Conservation (phyloP, 2,888 invertebrate genomes). For the Cerastis rubricosa region DNA sequence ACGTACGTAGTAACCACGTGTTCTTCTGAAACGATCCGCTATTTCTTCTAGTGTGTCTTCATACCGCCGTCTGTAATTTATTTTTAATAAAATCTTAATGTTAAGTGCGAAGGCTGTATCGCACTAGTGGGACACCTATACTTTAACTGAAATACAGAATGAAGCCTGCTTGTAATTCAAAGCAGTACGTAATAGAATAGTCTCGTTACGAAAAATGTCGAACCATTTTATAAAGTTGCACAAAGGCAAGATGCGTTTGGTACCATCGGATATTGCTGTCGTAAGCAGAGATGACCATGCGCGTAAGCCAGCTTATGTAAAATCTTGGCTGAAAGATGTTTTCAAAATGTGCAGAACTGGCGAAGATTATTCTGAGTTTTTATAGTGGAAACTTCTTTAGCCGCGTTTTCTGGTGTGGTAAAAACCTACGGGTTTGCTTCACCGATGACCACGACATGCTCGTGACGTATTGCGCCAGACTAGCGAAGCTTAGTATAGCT, state of each 20-base stretch:
- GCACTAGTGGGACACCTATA: too few species aligned
- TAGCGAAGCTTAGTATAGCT: too few species aligned
- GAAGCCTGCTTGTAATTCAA: background rate
- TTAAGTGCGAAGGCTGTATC: background rate
- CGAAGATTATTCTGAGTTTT: background rate
- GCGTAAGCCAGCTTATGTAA: background rate
- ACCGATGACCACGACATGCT: too few species aligned
- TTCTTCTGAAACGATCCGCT: conserved; percentile 78
- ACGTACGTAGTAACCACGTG: conserved; percentile 80
- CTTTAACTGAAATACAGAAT: background rate
- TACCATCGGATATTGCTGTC: conserved; percentile 29
- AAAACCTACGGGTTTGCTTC: too few species aligned
- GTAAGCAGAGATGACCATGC: background rate
- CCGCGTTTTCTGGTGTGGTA: too few species aligned
- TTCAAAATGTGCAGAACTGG: background rate
- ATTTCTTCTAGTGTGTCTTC: conserved; percentile 79
- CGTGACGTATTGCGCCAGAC: too few species aligned
- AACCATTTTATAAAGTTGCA: background rate
- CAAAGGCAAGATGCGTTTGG: conserved; percentile 7
- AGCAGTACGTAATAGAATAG: background rate
- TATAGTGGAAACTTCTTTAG: too few species aligned
- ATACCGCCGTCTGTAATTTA: conserved; percentile 77
- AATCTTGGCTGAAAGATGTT: background rate
- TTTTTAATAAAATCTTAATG: background rate
- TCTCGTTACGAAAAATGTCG: background rate